Evolutionary conservation across 2,797 vertebrate genomes (phyloP).

Genomic region (Craterocephalus amniculus): DNA sequence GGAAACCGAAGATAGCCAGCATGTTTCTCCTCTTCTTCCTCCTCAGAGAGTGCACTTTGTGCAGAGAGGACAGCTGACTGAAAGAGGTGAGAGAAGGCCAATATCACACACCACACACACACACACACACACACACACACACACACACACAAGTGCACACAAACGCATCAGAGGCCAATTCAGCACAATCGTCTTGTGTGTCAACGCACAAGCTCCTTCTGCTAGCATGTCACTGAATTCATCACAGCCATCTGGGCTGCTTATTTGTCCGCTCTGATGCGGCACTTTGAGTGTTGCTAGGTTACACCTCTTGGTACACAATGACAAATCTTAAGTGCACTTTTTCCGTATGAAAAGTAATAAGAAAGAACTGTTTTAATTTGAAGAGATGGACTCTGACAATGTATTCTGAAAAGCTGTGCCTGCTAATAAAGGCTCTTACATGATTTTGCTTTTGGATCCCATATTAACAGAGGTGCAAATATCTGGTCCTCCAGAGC

Average conservation of each 20-base stretch:
- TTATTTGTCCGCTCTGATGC: slow-evolving; percentile 35
- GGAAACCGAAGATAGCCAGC: slow-evolving; percentile 83
- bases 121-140: slow-evolving; percentile 23
- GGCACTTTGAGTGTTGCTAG: slow-evolving; percentile 60
- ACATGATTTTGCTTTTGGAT: slow-evolving; percentile 4
- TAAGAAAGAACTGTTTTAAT: slow-evolving; percentile 24
- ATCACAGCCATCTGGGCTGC: slow-evolving; percentile 13
- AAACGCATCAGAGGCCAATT: slow-evolving; percentile 20
- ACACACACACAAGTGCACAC: slow-evolving; percentile 11
- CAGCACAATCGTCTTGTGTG: not conserved
- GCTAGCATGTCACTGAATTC: slow-evolving; percentile 27
- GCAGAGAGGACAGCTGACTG: slow-evolving; percentile 81
- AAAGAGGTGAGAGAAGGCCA: slow-evolving; percentile 42
- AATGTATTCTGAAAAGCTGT: slow-evolving; percentile 75
- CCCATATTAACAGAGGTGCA: too few species aligned
- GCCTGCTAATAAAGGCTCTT: slow-evolving; percentile 33
- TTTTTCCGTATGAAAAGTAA: slow-evolving; percentile 47
- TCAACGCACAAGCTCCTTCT: slow-evolving; percentile 26
- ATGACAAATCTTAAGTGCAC: slow-evolving; percentile 48
- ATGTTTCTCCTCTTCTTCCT: slow-evolving; percentile 83
- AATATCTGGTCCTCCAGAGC: too few species aligned
- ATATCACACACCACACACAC: slow-evolving; percentile 23
- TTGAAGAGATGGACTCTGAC: slow-evolving; percentile 47
- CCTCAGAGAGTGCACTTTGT: slow-evolving; percentile 82
- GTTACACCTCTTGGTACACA: slow-evolving; percentile 55